Evolutionary conservation across 2,888 invertebrate species (phyloP), one percentile per base, ranked within the genome.

Genomic region (Hypomecis punctinalis): DNA sequence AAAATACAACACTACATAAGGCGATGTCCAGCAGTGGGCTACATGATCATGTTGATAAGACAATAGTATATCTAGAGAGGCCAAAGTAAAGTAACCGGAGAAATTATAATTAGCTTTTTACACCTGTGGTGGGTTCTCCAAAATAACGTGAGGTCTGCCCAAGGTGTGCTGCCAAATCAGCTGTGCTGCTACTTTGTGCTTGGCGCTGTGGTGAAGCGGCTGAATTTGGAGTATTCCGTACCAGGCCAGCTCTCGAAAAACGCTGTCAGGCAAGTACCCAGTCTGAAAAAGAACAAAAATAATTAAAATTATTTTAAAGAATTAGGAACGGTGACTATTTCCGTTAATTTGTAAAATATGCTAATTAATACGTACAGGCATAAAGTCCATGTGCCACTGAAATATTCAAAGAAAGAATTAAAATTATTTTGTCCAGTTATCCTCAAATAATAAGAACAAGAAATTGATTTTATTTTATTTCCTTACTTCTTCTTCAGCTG

Each of bases 341-440:
- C 23, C 23, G 23, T 45, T 6, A 5, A 45, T 45, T 8, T 8
- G 1, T 11, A 0, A 6, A 46, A 46, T 9, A n/a, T 10, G 0
- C 7, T 1, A 11, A 42, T 23, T 13, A 43, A 47, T 71, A 83
- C 86, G 85, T 81, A 90, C 90, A 61, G 91, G 91, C 89, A 91
- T 91, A 51, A 91, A 91, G 71, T 91, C 91, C 91, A 91, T 91
- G 72, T 91, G 91, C 91, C 91, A 91, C 91, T 91, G 81, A 64
- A 83, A 86, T 64, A 54, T 58, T 36, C 53, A 42, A 42, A 35
- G n/a, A 47, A 10, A 37, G 40, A 42, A 45, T 39, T 48, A 62
- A 11, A 23, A 23, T 23, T 23, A 23, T 23, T 23, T 1, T 23
- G 3, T 23, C 23, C 23, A 23, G 23, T 23, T 23, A 23, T 23